Conservation (phyloP, 2,797 vertebrate genomes). For the Agapornis canus region DNA sequence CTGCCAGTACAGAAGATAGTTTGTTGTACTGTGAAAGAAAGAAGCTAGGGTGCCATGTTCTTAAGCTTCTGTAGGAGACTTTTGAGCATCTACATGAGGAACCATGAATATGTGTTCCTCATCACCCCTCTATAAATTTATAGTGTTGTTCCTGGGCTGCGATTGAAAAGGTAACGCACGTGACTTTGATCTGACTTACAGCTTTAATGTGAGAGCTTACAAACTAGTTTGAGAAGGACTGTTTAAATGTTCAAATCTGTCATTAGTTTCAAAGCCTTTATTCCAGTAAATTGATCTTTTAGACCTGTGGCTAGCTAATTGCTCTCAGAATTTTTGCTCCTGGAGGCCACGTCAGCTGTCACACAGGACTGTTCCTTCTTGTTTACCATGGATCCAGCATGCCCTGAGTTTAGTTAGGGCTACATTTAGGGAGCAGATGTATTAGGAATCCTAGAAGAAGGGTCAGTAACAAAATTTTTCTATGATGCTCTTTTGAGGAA, state of each 20-base stretch:
- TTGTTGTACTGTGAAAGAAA: not conserved
- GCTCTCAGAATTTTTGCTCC: not conserved
- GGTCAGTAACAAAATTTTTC: not conserved
- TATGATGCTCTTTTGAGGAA: not conserved
- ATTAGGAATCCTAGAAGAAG: not conserved
- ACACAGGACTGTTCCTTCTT: not conserved
- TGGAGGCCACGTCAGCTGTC: not conserved
- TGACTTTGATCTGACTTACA: not conserved
- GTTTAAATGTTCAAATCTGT: not conserved
- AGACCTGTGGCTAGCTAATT: not conserved
- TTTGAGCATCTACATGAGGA: not conserved
- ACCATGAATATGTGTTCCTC: not conserved
- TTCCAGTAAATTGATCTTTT: not conserved
- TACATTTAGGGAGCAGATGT: not conserved
- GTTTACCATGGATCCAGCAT: not conserved
- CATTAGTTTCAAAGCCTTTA: not conserved
- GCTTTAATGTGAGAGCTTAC: not conserved
- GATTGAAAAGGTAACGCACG: not conserved
- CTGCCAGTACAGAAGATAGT: not conserved
- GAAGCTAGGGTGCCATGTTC: not conserved
- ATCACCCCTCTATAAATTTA: not conserved
- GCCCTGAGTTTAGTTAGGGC: not conserved
- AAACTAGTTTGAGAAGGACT: not conserved
- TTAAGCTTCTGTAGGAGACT: not conserved
- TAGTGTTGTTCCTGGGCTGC: not conserved